These are phyloP conservation scores for Dinoponera quadriceps DNA, from an alignment of 1,140 invertebrate genomes.

Conservation along the genomic window DNA sequence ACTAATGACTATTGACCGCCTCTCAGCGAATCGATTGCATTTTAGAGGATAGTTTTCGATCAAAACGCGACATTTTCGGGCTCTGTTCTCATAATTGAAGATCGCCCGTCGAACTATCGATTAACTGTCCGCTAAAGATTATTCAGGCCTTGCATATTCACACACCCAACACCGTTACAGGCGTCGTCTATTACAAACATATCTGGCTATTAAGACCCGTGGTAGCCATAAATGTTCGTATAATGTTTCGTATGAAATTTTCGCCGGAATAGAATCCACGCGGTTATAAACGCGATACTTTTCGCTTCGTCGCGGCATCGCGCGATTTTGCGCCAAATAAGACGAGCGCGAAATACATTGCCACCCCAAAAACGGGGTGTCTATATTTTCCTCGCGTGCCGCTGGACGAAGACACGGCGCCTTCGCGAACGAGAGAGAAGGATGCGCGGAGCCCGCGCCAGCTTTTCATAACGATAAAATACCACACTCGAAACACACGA, in stretches of 20 bases:
- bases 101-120: conserved; percentile 7
- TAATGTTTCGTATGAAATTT: conserved; percentile 6
- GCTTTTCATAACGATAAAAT: not conserved
- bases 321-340: conserved; percentile 21
- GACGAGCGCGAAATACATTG: conserved; percentile 1
- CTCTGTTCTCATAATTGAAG: not conserved
- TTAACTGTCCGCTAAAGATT: not conserved
- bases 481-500: conserved; percentile 38
- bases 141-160: not conserved
- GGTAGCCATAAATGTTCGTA: not conserved
- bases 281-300: conserved; percentile 8
- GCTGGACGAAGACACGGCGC: too few species aligned
- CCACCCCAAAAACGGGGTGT: conserved; percentile 27
- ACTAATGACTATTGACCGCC: too few species aligned
- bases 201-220: not conserved
- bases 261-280: not conserved
- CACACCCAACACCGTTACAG: not conserved
- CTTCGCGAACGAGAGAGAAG: too few species aligned
- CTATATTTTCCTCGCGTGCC: conserved; percentile 4
- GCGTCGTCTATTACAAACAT: not conserved
- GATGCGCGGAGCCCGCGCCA: too few species aligned
- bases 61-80: not conserved
- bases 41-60: not conserved
- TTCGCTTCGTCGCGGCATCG: conserved; percentile 1
- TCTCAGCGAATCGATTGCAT: not conserved